Base-by-base conservation (phyloP, 2,113 vertebrate genomes). In the Cervus canadensis region DNA sequence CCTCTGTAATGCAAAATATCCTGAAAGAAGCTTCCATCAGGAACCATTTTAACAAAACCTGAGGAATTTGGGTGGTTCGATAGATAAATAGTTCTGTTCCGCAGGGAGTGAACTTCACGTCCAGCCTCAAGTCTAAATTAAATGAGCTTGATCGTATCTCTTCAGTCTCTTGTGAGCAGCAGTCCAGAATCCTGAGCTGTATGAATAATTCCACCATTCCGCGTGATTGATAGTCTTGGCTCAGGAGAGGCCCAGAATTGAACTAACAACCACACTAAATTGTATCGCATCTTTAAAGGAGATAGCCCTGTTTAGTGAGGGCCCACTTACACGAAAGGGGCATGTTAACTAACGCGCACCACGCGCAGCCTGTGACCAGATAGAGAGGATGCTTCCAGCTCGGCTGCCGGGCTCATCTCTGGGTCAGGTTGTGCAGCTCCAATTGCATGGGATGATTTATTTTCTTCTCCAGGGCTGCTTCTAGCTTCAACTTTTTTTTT, bases 151-250 rank as follows among this genome's bases (percentile, higher is more conserved):
- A 97, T 97, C 26, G 21, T 97, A 98, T 99, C 60, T 98, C 94
- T 74, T 21, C 64, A 52, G 97, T 98, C 97, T 95, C 97, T 94
- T 79, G 98, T 82, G 96, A 98, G 48, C 81, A 95, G 97, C 91
- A 82, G 94, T 92, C 40, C 88, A 88, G 94, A 89, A 94, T 25
- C 7, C 95, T 76, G 96, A 98, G 79, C 94, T 28, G 93, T 93
- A 93, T 98, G 98, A 98, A 97, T 98, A 98, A 98, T 98, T 97
- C 97, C 87, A 81, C 96, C 36, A 48, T 86, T 91, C 23, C 6
- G 88, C 13, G 3, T 98, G 98, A 98, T 98, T 97, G 98, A 98
- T 98, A 91, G 98, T 79, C 97, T 97, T 45, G 96, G 96, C 98
- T 98, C 92, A 5, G 67, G 97, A 98, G 98, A 96, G 86, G 79